Percentiles rank a stretch among this genome's conserved stretches.
phyloP scores from a whole-genome alignment of 2,888 invertebrate genomes.

The Pammene aurita region DNA sequence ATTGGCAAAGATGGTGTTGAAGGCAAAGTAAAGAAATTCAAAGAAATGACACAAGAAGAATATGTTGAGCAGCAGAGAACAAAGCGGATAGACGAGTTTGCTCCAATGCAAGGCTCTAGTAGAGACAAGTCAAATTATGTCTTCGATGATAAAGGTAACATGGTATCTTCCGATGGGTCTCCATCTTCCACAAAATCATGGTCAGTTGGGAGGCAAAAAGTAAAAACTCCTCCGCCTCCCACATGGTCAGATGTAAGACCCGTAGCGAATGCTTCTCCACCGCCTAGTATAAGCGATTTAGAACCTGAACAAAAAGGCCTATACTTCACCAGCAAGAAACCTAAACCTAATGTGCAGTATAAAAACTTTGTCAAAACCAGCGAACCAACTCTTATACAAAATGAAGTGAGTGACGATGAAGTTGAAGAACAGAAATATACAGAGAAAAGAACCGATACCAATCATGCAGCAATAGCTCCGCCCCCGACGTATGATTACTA shows the following conservation, averaged over 20 bases:
- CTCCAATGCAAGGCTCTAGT: constrained; percentile 81
- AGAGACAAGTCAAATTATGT: constrained; percentile 52
- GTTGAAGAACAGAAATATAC: constrained; percentile 43
- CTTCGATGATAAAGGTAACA: constrained; percentile 67
- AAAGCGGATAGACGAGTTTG: constrained; percentile 90
- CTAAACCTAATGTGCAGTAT: constrained; percentile 58
- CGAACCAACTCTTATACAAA: constrained; percentile 63
- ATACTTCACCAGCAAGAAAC: constrained; percentile 66
- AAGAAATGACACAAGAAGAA: constrained; percentile 88
- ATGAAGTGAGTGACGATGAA: constrained; percentile 65
- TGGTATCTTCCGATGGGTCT: constrained; percentile 46
- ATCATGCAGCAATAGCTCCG: constrained; percentile 82
- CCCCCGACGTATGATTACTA: constrained; percentile 87
- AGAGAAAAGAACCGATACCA: constrained; percentile 51
- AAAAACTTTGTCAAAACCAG: constrained; percentile 68
- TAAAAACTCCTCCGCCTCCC: constrained; percentile 58
- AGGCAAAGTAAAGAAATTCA: constrained; percentile 71
- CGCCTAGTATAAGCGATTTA: constrained; percentile 50
- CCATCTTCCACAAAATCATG: constrained; percentile 58
- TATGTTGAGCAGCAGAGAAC: constrained; percentile 89
- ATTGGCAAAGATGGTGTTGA: constrained; percentile 86
- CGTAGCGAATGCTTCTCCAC: constrained; percentile 54
- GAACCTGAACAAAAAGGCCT: constrained; percentile 61
- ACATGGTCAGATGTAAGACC: constrained; percentile 70
- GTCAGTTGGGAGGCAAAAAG: constrained; percentile 63